Conservation (phyloP, 2,797 vertebrate species). For the Cossypha niveicapilla region DNA sequence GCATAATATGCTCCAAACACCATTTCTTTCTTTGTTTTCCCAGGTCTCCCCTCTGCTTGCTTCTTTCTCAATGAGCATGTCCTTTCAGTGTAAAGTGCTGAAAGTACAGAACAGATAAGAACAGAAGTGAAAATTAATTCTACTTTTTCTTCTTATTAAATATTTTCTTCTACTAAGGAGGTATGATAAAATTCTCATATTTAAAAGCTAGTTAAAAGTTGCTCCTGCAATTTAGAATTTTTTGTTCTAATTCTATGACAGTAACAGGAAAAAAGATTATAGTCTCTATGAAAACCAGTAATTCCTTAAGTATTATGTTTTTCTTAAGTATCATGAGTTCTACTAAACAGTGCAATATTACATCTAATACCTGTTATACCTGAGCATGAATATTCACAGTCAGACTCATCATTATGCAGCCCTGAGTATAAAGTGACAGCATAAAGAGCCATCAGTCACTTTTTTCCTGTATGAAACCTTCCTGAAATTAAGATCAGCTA, state of each 20-base stretch:
- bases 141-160: background rate
- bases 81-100: background rate
- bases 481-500: background rate
- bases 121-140: background rate
- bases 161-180: background rate
- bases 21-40: background rate
- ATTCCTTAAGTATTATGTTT: background rate
- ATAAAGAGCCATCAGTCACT: background rate
- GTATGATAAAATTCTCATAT: background rate
- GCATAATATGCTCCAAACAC: background rate
- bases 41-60: background rate
- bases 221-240: background rate
- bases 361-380: conserved; percentile 6
- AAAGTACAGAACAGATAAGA: background rate
- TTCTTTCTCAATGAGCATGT: background rate
- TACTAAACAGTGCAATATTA: background rate
- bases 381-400: background rate
- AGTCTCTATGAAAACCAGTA: background rate
- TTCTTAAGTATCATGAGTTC: background rate
- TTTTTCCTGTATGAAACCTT: background rate
- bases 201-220: background rate
- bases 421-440: background rate
- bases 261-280: background rate
- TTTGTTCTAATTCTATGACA: background rate
- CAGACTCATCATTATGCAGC: background rate